A percentile compares a stretch with the other conserved stretches of the same genome.
Conservation (phyloP, 2,113 vertebrate species). For the Amphiprion percula region DNA sequence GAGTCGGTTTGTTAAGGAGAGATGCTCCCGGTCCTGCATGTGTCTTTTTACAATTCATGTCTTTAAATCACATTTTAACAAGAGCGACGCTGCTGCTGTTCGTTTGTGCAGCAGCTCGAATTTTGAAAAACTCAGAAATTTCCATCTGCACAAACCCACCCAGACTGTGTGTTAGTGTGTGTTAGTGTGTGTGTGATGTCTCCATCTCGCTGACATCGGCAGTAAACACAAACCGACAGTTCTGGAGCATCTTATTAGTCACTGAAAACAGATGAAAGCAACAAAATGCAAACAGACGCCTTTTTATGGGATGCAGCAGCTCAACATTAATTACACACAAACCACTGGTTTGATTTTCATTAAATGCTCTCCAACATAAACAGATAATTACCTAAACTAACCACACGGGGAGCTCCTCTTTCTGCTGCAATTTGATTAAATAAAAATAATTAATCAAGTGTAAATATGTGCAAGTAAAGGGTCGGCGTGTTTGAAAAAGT, state of each 20-base stretch:
- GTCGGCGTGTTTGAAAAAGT: neutral
- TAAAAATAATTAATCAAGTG: conserved; percentile 8
- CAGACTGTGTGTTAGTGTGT: neutral
- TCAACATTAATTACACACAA: conserved; percentile 52
- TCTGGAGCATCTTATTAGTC: conserved; percentile 56
- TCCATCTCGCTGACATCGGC: conserved; percentile 38
- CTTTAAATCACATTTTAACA: conserved; percentile 32
- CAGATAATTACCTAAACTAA: conserved; percentile 47
- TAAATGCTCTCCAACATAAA: conserved; percentile 41
- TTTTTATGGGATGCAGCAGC: conserved; percentile 30
- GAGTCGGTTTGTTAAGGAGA: neutral
- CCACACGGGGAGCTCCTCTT: conserved; percentile 5
- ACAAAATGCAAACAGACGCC: conserved; percentile 50
- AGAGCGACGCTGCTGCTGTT: neutral
- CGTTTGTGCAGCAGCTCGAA: neutral
- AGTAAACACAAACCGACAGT: conserved; percentile 58
- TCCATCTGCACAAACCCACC: no score
- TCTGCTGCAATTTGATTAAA: conserved; percentile 34
- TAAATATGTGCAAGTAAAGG: neutral
- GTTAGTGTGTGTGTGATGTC: conserved; percentile 12
- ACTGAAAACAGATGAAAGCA: conserved; percentile 60
- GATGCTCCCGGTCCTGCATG: neutral
- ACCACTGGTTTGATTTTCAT: conserved; percentile 36
- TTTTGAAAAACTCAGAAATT: conserved; percentile 11
- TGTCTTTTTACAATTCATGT: neutral